Evolutionary conservation across 1,140 invertebrate species (phyloP), one percentile per base, ranked within the genome.

Genomic region (Chironomus striatipennis): DNA sequence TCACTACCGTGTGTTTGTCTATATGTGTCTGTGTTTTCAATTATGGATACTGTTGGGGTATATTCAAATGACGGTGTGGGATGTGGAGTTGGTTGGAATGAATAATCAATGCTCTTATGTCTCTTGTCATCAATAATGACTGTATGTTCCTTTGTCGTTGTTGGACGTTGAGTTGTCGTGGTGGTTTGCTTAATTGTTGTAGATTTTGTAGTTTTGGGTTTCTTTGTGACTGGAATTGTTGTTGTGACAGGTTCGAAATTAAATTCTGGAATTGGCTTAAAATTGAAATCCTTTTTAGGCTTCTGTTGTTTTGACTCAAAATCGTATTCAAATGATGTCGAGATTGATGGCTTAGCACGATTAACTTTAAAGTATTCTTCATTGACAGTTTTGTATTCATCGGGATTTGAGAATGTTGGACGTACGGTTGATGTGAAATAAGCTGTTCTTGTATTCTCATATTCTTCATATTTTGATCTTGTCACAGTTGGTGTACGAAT

Each of bases 301-400:
- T 73, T 64, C 73, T 73, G 73, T 42, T 17, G 75, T 73, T 73
- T 76, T 75, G 18, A 77, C 72, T 12, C 74, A 65, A 76, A 80
- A 79, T 73, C 20, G 10, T 20, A 70, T 70, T 18, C 65, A 21
- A 70, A 70, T 20, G 65, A 9, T 7, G 65, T 5, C 20, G 47
- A 57, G n/a, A 57, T 57, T 57, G 47, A 57, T n/a, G 17, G 17
- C 10, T 20, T 70, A 18, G n/a, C 20, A 20, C 20, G 17, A 70
- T 21, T 70, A 21, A 70, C 65, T 18, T 21, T 21, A 21, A 70
- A 70, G 10, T 70, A 70, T 65, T 74, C 57, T 74, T 74, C 74
- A 64, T 24, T 74, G 18, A 70, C 17, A 9, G 65, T 70, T 20
- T 70, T 70, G 18, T 70, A 17, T 70, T 70, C 65, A 20, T 70